Evolutionary conservation across 2,888 invertebrate species (phyloP).

Genomic region (Epistrophe eligans): DNA sequence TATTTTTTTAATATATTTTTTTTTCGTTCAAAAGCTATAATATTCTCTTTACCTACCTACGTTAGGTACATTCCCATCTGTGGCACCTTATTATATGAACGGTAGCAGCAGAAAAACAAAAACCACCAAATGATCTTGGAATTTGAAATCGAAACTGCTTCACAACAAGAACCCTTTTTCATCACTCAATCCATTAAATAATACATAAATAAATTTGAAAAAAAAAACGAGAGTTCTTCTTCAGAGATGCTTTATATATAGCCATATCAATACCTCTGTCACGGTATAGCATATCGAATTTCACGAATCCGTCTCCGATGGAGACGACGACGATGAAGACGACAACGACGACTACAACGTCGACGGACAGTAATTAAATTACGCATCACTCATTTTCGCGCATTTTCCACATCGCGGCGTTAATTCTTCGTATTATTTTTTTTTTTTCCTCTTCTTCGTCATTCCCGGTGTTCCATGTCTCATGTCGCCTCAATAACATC

Average conservation of each 20-base stretch:
- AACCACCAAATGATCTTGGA: conserved; percentile 75
- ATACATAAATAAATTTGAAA: conserved; percentile 19
- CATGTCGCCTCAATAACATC: conserved; percentile 31
- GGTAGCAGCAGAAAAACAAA: conserved; percentile 53
- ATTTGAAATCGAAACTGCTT: conserved; percentile 68
- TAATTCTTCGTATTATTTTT: conserved; percentile 50
- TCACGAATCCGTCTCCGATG: conserved; percentile 33
- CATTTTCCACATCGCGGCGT: conserved; percentile 76
- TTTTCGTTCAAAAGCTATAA: too few species aligned
- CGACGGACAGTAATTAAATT: conserved; percentile 66
- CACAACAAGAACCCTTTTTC: conserved; percentile 38
- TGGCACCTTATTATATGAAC: conserved; percentile 48
- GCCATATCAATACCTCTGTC: conserved; percentile 45
- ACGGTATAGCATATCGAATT: conserved; percentile 65
- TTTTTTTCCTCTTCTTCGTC: conserved; percentile 5
- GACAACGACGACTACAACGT: conserved; percentile 11
- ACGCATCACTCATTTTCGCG: conserved; percentile 76
- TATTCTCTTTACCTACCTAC: too few species aligned
- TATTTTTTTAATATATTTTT: too few species aligned
- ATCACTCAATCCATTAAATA: conserved; percentile 35
- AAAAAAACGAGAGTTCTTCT: conserved; percentile 36
- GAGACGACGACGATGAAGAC: conserved; percentile 11
- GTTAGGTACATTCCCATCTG: conserved; percentile 55
- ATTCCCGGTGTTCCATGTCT: conserved; percentile 34
- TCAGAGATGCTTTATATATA: conserved; percentile 16